phyloP scores from a whole-genome alignment of 1,140 invertebrate species.

The Hypothenemus hampei region DNA sequence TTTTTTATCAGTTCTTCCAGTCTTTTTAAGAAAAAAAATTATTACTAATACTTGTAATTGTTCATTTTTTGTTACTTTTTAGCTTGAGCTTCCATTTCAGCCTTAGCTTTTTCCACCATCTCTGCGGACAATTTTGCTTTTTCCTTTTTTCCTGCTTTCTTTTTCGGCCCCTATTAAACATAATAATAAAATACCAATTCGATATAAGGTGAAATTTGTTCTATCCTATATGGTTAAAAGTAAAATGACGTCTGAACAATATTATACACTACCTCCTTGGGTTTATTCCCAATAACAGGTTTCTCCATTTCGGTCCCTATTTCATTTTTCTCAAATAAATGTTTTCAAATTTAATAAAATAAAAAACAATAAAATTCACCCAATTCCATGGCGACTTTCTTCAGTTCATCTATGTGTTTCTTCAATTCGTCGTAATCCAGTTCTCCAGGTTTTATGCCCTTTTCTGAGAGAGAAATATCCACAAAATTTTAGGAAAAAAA shows the following conservation, averaged over 20 bases:
- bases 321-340: background rate
- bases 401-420: background rate
- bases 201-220: background rate
- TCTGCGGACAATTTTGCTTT: conserved; percentile 46
- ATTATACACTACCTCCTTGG: too few relatives aligned
- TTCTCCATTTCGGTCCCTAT: background rate
- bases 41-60: background rate
- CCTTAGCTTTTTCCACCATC: conserved; percentile 44
- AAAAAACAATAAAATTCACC: too few relatives aligned
- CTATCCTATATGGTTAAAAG: background rate
- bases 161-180: conserved; percentile 28
- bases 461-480: background rate
- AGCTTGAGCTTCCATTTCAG: conserved; percentile 46
- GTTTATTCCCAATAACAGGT: background rate
- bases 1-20: conserved; percentile 27
- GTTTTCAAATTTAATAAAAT: background rate
- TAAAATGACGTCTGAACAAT: too few relatives aligned
- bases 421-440: background rate
- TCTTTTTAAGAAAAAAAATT: background rate
- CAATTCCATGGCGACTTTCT: background rate
- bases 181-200: background rate
- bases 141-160: conserved; percentile 49
- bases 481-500: too few relatives aligned
- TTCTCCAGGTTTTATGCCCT: background rate
- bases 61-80: conserved; percentile 8